Evolutionary conservation across 2,113 vertebrate genomes (phyloP).

Genomic region (Eleginops maclovinus): DNA sequence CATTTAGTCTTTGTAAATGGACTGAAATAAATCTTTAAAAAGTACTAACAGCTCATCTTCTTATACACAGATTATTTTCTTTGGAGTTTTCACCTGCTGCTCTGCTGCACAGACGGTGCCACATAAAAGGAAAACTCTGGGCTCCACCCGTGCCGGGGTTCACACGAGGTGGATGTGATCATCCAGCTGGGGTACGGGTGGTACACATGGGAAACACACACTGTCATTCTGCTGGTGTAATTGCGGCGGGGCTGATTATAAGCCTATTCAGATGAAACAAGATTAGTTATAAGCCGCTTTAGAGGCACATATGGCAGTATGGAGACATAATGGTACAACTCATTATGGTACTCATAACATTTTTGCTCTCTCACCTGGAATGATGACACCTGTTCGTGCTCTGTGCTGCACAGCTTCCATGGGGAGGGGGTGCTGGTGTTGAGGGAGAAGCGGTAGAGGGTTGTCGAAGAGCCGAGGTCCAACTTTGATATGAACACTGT

Average conservation of each 20-base stretch:
- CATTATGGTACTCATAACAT: background rate
- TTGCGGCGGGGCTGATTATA: slow-evolving; percentile 93
- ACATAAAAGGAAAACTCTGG: slow-evolving; percentile 96
- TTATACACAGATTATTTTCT: background rate
- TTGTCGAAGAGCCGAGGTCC: slow-evolving; percentile 83
- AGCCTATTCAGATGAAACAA: slow-evolving; percentile 84
- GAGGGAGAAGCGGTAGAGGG: slow-evolving; percentile 92
- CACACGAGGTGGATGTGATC: slow-evolving; percentile 91
- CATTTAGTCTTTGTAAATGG: too few relatives aligned
- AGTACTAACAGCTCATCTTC: background rate
- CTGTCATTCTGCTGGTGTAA: slow-evolving; percentile 96
- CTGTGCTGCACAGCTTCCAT: slow-evolving; percentile 87
- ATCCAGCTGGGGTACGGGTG: slow-evolving; percentile 93
- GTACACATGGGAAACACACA: slow-evolving; percentile 96
- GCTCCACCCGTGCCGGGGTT: slow-evolving; percentile 90
- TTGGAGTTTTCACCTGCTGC: slow-evolving; percentile 86
- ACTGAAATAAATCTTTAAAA: too few relatives aligned
- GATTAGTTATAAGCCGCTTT: slow-evolving; percentile 46
- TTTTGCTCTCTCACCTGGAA: slow-evolving; percentile 89
- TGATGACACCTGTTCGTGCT: slow-evolving; percentile 89
- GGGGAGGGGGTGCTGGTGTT: slow-evolving; percentile 88
- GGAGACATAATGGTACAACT: slow-evolving; percentile 9
- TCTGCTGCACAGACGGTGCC: slow-evolving; percentile 87
- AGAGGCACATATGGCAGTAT: background rate
- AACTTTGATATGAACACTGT: slow-evolving; percentile 93